A percentile compares a stretch with the other conserved stretches of the same genome.
phyloP scores from a whole-genome alignment of 2,888 invertebrate genomes.

The Lamellibrachia satsuma region DNA sequence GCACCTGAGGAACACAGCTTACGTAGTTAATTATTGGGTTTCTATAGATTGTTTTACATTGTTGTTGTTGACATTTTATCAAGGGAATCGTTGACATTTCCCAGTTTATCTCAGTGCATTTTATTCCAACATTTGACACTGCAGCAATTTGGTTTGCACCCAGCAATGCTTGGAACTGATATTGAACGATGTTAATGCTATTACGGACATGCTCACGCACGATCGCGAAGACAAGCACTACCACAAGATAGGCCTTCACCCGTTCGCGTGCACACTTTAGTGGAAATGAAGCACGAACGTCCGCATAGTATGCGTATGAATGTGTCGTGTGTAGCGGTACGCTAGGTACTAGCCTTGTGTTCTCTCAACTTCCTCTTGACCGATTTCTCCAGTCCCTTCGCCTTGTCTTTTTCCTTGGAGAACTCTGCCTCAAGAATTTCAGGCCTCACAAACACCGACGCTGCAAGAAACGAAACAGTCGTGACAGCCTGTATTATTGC shows the following conservation, averaged over 20 bases:
- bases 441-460: slow-evolving; percentile 23
- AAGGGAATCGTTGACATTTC: neutral
- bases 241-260: neutral
- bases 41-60: neutral
- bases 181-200: neutral
- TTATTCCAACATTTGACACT: neutral
- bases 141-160: neutral
- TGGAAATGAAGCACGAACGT: neutral
- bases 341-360: slow-evolving; percentile 17
- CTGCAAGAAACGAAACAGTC: neutral
- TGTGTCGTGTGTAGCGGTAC: neutral
- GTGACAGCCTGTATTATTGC: neutral
- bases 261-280: neutral
- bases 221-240: too few species aligned
- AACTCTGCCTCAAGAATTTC: slow-evolving; percentile 25
- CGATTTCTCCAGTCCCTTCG: slow-evolving; percentile 22
- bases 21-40: neutral
- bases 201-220: neutral
- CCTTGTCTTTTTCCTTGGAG: slow-evolving; percentile 24
- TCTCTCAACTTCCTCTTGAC: slow-evolving; percentile 19
- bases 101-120: neutral
- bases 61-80: neutral
- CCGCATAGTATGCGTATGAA: neutral
- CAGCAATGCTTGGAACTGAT: neutral
- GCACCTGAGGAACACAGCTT: slow-evolving; percentile 8